These are phyloP conservation scores for Varecia variegata DNA, from an alignment of 2,797 vertebrate genomes.

Conservation along the genomic window DNA sequence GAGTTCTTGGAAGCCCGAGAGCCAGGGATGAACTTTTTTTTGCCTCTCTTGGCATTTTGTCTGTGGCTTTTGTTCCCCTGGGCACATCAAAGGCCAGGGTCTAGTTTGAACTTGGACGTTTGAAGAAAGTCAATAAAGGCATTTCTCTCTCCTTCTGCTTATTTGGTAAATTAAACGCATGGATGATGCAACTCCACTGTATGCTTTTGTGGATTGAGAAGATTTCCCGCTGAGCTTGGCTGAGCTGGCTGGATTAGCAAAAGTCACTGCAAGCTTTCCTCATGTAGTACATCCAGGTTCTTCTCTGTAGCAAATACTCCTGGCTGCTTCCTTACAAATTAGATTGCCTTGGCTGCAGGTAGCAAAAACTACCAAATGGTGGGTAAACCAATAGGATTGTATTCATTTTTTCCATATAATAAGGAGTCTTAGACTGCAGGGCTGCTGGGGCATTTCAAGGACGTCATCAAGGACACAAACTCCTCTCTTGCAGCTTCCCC, in stretches of 20 bases:
- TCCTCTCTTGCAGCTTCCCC: background rate
- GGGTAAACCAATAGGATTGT: background rate
- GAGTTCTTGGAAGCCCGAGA: background rate
- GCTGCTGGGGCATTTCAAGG: background rate
- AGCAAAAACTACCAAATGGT: background rate
- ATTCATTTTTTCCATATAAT: background rate
- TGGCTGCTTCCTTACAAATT: background rate
- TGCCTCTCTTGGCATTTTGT: background rate
- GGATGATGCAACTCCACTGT: rapidly evolving
- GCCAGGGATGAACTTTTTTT: background rate
- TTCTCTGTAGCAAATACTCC: background rate
- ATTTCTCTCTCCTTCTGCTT: background rate
- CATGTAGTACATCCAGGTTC: rapidly evolving
- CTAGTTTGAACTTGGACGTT: background rate
- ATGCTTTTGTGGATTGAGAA: rapidly evolving
- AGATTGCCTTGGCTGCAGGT: background rate
- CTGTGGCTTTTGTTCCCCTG: background rate
- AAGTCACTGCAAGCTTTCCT: background rate
- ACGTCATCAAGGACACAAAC: background rate
- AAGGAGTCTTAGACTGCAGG: background rate
- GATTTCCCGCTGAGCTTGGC: background rate
- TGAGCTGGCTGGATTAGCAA: background rate
- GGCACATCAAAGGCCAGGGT: background rate
- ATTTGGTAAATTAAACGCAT: background rate
- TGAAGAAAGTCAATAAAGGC: background rate